Evolutionary conservation across 2,797 vertebrate species (phyloP).

Genomic region (Mallotus villosus): DNA sequence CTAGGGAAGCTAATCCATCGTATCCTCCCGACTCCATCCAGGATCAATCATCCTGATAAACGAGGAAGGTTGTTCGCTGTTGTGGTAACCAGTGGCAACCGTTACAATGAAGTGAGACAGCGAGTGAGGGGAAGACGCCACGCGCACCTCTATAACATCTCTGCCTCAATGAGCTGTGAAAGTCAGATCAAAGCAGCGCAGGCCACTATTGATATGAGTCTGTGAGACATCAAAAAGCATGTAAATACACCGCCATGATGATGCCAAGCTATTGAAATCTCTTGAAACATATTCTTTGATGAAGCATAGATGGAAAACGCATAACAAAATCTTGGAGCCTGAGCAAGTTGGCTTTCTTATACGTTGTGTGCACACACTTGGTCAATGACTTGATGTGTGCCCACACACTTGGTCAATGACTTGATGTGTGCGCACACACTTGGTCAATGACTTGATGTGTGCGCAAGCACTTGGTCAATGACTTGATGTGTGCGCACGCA

Average conservation of each 20-base stretch:
- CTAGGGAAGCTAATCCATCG: background rate
- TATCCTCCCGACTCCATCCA: slow-evolving; percentile 23
- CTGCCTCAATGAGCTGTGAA: slow-evolving; percentile 51
- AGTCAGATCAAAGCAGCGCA: slow-evolving; percentile 61
- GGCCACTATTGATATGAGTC: slow-evolving; percentile 41
- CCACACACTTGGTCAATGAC: too few species aligned
- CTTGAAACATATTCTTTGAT: slow-evolving; percentile 31
- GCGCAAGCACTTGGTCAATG: too few species aligned
- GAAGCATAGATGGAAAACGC: background rate
- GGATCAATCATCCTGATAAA: slow-evolving; percentile 62
- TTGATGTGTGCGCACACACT: too few species aligned
- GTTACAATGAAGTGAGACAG: slow-evolving; percentile 56
- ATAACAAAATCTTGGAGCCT: too few species aligned
- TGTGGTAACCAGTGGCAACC: slow-evolving; percentile 58
- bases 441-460: too few species aligned
- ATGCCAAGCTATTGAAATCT: slow-evolving; percentile 32
- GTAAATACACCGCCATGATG: slow-evolving; percentile 32
- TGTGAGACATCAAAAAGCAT: slow-evolving; percentile 48
- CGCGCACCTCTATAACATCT: slow-evolving; percentile 42
- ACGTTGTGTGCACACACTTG: too few species aligned
- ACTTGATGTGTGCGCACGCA: too few species aligned
- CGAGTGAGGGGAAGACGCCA: slow-evolving; percentile 39
- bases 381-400: too few species aligned
- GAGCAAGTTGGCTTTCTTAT: too few species aligned
- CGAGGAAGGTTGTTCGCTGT: slow-evolving; percentile 43